Base-by-base conservation (phyloP, 2,113 vertebrate species). In the Chaetura pelagica region DNA sequence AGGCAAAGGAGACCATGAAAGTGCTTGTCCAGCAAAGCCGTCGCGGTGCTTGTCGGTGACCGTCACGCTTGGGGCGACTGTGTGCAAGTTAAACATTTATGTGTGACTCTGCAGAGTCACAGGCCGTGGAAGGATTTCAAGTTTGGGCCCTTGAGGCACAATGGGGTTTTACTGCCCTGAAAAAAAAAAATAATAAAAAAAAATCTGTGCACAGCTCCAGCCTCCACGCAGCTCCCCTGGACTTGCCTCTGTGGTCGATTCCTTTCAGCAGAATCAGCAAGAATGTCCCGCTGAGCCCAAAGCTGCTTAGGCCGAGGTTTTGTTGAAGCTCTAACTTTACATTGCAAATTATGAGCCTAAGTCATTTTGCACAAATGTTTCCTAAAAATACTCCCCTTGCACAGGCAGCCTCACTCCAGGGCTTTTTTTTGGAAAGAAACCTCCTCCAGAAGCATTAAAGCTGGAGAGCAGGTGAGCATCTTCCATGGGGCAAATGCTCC, bases 21-120 rank as follows among this genome's bases (percentile, higher is more conserved):
- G 34, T 2, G 1, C 2, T 0, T 18, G 34, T 16, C 24, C 1
- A 20, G 62, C 38, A 30, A 34, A 7, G 18, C 32, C 1, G 1
- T 3, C 3, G 3, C 0, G 2, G 15, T 6, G 4, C 35, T 24
- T 27, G 40, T 5, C 2, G 0, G 29, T 4, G 35, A 5, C 34
- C 1, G 0, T 27, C 1, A 0, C 7, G 81, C 62, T 78, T 8
- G 0, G 3, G 7, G 49, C 1, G 7, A 7, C 49, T 19, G 0
- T 17, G 54, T 5, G 2, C 32, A 18, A 5, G 27, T 84, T 84
- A 32, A 74, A 51, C 19, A 58, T 46, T 57, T 27, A 3, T 35
- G 4, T 15, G 72, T 16, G 6, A 7, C 59, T 79, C 22, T 38
- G 68, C 84, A 62, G 52, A 61, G 63, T 81, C 89, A 61, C 38